Evolutionary conservation across 2,113 vertebrate genomes (phyloP).

Genomic region (Etheostoma cragini): DNA sequence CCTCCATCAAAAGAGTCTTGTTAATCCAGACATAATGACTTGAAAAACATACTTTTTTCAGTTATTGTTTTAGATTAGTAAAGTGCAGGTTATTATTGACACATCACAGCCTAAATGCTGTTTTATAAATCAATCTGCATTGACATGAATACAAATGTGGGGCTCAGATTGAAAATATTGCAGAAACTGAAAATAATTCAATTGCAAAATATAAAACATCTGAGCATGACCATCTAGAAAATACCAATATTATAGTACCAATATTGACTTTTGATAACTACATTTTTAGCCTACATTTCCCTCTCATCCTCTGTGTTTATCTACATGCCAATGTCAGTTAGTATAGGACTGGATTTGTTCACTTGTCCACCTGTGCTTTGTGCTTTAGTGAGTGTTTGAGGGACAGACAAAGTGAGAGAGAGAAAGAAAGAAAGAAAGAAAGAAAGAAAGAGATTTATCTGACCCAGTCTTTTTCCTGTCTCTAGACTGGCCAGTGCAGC

Average conservation of each 20-base stretch:
- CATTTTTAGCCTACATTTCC: not conserved
- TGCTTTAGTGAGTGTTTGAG: constrained; percentile 1
- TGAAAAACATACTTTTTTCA: too few species aligned
- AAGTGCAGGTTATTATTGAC: not conserved
- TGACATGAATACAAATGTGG: not conserved
- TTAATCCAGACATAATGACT: not conserved
- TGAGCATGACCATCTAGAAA: not conserved
- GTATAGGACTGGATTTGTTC: not conserved
- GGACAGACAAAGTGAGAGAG: not conserved
- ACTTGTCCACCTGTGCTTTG: not conserved
- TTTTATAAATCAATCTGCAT: not conserved
- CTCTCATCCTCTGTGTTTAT: constrained; percentile 31
- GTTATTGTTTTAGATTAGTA: too few species aligned
- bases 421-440: not conserved
- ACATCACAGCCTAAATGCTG: not conserved
- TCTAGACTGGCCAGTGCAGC: constrained; percentile 69
- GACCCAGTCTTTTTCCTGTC: constrained; percentile 70
- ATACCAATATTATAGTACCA: too few species aligned
- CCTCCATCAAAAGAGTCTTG: not conserved
- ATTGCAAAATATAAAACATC: not conserved
- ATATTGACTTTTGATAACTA: not conserved
- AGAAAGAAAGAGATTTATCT: constrained; percentile 20
- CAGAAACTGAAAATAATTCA: too few species aligned
- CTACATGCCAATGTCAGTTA: not conserved
- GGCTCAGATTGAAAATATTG: not conserved